Conservation (phyloP, 2,888 invertebrate species). For the Nephrotoma guestfalica region DNA sequence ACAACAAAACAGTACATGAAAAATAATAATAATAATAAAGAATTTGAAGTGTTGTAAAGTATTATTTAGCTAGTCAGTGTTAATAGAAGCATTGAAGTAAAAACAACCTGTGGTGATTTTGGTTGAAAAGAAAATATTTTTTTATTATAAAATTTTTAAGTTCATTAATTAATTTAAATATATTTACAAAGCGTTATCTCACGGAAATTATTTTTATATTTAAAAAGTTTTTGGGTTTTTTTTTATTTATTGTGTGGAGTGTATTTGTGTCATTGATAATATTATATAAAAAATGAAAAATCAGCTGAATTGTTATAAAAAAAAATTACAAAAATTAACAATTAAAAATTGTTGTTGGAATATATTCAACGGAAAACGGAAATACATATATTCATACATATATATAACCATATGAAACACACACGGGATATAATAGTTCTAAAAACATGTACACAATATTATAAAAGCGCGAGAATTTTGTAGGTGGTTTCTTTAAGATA, state of each 20-base stretch:
- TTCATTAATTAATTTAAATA: neutral
- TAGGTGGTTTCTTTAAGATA: neutral
- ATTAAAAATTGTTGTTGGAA: neutral
- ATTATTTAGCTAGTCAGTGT: slow-evolving; percentile 26
- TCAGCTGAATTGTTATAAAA: neutral
- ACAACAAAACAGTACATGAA: neutral
- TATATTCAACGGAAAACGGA: neutral
- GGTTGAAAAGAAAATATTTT: slow-evolving; percentile 1
- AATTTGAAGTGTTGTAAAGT: slow-evolving; percentile 9
- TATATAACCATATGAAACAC: neutral
- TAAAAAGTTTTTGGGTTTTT: neutral
- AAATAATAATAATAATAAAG: neutral
- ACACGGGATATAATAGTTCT: neutral
- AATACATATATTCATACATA: neutral
- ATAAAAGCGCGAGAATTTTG: neutral
- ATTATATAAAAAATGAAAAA: neutral
- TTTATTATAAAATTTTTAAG: neutral
- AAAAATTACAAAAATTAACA: neutral
- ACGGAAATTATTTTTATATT: neutral
- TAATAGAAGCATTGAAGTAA: slow-evolving; percentile 31
- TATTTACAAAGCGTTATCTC: neutral
- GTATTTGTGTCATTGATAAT: neutral
- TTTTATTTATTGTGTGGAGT: neutral
- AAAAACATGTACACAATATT: neutral
- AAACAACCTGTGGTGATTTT: slow-evolving; percentile 20